Evolutionary conservation across 2,797 vertebrate species (phyloP), one percentile per base, ranked within the genome.

Genomic region (Erpetoichthys calabaricus): DNA sequence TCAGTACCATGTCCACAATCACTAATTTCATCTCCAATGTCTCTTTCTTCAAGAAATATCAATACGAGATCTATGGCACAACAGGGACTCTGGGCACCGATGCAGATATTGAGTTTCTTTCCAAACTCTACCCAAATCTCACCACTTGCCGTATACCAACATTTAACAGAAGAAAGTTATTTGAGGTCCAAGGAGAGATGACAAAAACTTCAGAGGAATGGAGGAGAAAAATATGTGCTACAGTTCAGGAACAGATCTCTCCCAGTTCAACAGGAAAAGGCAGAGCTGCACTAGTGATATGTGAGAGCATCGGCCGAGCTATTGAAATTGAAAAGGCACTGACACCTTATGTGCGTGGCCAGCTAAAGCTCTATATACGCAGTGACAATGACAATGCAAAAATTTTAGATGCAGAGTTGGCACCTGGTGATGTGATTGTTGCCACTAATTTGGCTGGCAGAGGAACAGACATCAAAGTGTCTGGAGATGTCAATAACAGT

Each of bases 21-120:
- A 73, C 70, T 53, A 76, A 75, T 2, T 76, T 68, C 59, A 64
- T 75, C 61, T 76, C 74, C 1, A 75, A 74, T 57, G 58, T 74
- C 47, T 63, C 68, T 59, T 73, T 56, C 62, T 75, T 75, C 44
- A 61, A 73, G 63, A 53, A 56, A 55, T 72, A 69, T 57, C 45
- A 64, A 8, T 52, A 2, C 3, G 73, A 70, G 6, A 63, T 76
- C 42, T 76, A 65, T 58, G 74, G 73, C 25, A 70, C 72, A 8
- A 70, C 72, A 47, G 72, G 74, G n/a, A 76, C 74, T 42, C 45
- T 76, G 42, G 74, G 70, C n/a, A 66, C 63, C 2, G 53, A 70
- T 3, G 50, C 59, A 42, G 70, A 72, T 44, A 53, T 46, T 44
- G 56, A 46, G 3, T 72, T 72, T 55, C 62, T 72, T 42, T 46